Evolutionary conservation across 2,888 invertebrate species (phyloP).

Genomic region (Apamea monoglypha): DNA sequence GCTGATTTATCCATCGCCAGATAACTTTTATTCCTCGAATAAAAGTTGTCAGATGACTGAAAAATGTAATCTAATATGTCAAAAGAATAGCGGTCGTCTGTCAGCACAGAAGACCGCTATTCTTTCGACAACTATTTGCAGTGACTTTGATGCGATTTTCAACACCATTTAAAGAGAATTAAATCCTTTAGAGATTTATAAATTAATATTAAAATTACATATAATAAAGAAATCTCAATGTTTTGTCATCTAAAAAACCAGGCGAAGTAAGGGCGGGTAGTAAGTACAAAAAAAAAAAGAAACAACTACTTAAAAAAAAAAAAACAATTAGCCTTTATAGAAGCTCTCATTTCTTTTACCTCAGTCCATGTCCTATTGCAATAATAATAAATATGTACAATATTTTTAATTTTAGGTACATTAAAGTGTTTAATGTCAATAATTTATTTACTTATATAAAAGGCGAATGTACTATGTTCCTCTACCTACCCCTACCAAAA

Average conservation of each 20-base stretch:
- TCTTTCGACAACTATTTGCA: too few species aligned
- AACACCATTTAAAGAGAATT: not conserved
- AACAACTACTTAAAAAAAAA: not conserved
- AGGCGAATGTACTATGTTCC: not conserved
- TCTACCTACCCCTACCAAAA: not conserved
- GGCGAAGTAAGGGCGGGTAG: not conserved
- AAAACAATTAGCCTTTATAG: slow-evolving; percentile 33
- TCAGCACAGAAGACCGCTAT: too few species aligned
- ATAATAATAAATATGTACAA: slow-evolving; percentile 28
- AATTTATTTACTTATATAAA: slow-evolving; percentile 4
- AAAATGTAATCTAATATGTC: too few species aligned
- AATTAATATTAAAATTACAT: not conserved
- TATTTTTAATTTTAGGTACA: slow-evolving; percentile 5
- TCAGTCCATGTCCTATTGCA: slow-evolving; percentile 40
- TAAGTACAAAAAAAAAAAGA: slow-evolving; percentile 4
- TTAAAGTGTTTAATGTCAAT: not conserved
- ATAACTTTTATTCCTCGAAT: too few species aligned
- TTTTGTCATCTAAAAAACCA: not conserved
- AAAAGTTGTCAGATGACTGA: too few species aligned
- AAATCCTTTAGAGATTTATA: not conserved
- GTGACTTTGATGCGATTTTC: not conserved
- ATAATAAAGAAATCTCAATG: not conserved
- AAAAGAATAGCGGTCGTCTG: too few species aligned
- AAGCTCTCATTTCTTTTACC: slow-evolving; percentile 30
- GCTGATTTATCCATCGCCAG: too few species aligned